These are phyloP conservation scores for Zoanthus solanderi DNA, from an alignment of 92 coral and sea anemone genomes.

Conservation along the genomic window DNA sequence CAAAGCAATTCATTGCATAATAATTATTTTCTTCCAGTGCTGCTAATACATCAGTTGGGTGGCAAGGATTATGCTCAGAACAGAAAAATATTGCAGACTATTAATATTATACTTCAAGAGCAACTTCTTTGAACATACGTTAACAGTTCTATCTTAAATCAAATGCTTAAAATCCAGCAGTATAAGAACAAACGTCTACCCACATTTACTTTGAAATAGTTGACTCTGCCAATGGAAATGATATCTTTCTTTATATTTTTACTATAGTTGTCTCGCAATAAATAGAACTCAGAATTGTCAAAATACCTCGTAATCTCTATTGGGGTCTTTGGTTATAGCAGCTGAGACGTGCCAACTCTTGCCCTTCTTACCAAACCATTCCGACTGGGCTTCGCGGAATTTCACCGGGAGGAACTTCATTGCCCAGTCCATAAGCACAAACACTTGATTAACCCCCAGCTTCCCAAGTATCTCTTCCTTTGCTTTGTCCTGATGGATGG, in stretches of 20 bases:
- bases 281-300: conserved; percentile 22
- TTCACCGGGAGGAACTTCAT: not conserved
- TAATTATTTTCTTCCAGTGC: conserved; percentile 11
- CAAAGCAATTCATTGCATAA: not conserved
- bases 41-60: conserved; percentile 25
- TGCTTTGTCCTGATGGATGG: not conserved
- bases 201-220: not conserved
- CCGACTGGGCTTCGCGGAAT: conserved; percentile 18
- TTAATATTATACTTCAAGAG: conserved; percentile 32
- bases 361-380: conserved; percentile 64
- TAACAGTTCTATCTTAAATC: conserved; percentile 29
- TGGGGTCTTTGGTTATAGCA: conserved; percentile 29
- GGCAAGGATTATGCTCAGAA: conserved; percentile 34
- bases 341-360: conserved; percentile 61
- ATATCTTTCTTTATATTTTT: conserved; percentile 24
- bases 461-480: not conserved
- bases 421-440: not conserved
- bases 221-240: not conserved
- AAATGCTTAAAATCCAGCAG: conserved; percentile 22
- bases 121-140: conserved; percentile 26
- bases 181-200: conserved; percentile 21
- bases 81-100: conserved; percentile 31
- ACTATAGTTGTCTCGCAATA: conserved; percentile 31
- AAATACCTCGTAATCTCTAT: conserved; percentile 28
- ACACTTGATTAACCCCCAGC: not conserved